These are phyloP conservation scores for Siphonodentalium dalli DNA, from an alignment of 2,888 invertebrate species.

Conservation along the genomic window DNA sequence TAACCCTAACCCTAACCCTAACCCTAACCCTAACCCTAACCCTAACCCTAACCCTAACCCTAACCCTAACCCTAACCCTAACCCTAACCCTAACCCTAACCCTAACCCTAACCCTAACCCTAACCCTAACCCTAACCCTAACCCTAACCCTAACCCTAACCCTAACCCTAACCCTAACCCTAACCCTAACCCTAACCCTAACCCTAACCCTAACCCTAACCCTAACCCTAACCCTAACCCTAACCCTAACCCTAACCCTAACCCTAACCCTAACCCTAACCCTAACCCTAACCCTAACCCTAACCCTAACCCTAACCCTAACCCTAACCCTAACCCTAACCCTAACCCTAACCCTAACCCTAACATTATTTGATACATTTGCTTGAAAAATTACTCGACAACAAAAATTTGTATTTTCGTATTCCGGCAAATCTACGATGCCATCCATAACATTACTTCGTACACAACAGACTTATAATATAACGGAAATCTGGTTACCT, in stretches of 20 bases:
- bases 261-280: constrained; percentile 17
- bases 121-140: constrained; percentile 29
- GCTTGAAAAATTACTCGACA: too few species aligned
- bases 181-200: constrained; percentile 15
- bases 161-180: constrained; percentile 28
- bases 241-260: constrained; percentile 14
- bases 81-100: constrained; percentile 6
- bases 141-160: constrained; percentile 28
- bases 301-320: constrained; percentile 21
- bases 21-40: constrained; percentile 25
- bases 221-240: constrained; percentile 27
- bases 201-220: constrained; percentile 15
- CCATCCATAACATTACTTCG: too few species aligned
- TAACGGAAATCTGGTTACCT: too few species aligned
- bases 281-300: constrained; percentile 24
- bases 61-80: constrained; percentile 13
- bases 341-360: constrained; percentile 24
- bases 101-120: constrained; percentile 21
- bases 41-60: constrained; percentile 23
- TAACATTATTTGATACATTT: too few species aligned
- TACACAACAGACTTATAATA: too few species aligned
- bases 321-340: constrained; percentile 24
- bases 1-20: constrained; percentile 21
- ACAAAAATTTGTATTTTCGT: too few species aligned
- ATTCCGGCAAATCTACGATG: too few species aligned